Base-by-base conservation (phyloP, 2,113 vertebrate genomes). In the Rhodinocichla rosea region DNA sequence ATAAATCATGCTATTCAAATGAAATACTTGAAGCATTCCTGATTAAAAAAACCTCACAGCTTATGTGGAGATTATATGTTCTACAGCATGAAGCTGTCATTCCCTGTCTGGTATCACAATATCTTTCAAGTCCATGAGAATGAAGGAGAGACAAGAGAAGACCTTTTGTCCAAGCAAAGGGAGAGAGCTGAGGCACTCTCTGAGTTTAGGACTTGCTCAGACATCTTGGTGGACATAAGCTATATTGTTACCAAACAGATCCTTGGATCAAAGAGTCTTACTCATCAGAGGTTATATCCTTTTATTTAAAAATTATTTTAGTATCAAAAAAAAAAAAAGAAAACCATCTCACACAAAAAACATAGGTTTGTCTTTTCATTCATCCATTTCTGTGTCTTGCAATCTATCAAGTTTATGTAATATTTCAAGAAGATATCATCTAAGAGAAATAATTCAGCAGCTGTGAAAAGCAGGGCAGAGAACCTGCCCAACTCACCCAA, bases 121-220 rank as follows among this genome's bases (percentile, higher is more conserved):
- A 49, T 35, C 30, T 70, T 63, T 90, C 39, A 65, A 47, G 62
- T 62, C 39, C 26, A 1, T 42, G 19, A 76, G n/a, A 70, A 87
- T 4, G 22, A 87, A 85, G 18, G 6, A 87, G 37, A 91, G 8
- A 42, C 18, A 68, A 35, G 6, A 49, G n/a, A 71, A 37, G 20
- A 35, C 2, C 32, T 62, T 8, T n/a, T 83, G 23, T 65, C 42
- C n/a, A 35, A 87, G 26, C 8, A 50, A 74, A 74, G 39, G 28
- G 0, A 8, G 24, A 57, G 23, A 42, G 15, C 33, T n/a, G 5
- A 45, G 30, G 2, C 11, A 83, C 19, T 57, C 2, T 0, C 3
- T 92, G 27, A 15, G 0, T 67, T 52, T 52, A 44, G 15, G 24
- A n/a, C 8, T 50, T 11, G 21, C 10, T 64, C 60, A 78, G 24